Percentiles rank a stretch among this genome's conserved stretches.
phyloP scores from a whole-genome alignment of 2,797 vertebrate species.

The Podarcis lilfordi region DNA sequence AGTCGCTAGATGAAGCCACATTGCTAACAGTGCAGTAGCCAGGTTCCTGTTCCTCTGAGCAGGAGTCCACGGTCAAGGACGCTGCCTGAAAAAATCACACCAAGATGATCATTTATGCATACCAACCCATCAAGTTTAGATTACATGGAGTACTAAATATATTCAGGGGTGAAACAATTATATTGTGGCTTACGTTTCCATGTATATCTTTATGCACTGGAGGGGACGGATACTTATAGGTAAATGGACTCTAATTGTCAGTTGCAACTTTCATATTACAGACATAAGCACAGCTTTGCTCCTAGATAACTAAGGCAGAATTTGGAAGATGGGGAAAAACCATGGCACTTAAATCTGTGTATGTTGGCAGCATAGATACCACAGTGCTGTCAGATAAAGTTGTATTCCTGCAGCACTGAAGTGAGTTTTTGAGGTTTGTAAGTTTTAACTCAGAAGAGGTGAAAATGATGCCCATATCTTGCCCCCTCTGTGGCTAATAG shows the following conservation, averaged over 20 bases:
- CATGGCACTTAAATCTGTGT: neutral
- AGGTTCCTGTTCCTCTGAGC: constrained; percentile 91
- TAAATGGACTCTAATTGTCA: neutral
- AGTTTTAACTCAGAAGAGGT: neutral
- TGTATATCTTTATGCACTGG: neutral
- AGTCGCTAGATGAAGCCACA: constrained; percentile 91
- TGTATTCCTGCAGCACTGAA: neutral
- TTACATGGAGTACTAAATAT: constrained; percentile 8
- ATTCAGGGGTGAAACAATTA: neutral
- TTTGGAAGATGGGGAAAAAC: neutral
- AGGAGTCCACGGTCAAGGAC: constrained; percentile 93
- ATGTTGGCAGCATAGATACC: neutral
- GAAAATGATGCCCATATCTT: neutral
- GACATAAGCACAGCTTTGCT: neutral
- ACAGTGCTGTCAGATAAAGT: neutral
- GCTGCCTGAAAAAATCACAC: constrained; percentile 83
- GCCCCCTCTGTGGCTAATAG: neutral
- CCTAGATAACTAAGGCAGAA: neutral
- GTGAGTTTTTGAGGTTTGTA: neutral
- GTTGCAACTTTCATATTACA: neutral
- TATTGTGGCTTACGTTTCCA: neutral
- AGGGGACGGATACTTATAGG: too few relatives aligned
- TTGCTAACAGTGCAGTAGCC: constrained; percentile 95
- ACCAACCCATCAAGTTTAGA: neutral
- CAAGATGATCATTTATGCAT: neutral